Conservation (phyloP, 2,797 vertebrate species). For the Artibeus lituratus region DNA sequence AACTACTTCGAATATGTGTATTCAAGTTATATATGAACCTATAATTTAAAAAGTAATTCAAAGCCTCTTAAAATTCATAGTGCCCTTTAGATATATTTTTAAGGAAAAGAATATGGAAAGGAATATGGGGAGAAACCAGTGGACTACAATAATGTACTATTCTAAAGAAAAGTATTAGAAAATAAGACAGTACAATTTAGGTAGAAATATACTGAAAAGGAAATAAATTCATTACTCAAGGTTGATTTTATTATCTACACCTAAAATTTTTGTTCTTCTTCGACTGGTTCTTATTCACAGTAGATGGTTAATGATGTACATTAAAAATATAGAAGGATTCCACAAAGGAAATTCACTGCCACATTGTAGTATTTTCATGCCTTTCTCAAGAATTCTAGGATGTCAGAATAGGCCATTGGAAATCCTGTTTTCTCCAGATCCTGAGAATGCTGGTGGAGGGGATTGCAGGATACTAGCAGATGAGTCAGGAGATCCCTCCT, state of each 20-base stretch:
- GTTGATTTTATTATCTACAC: background rate
- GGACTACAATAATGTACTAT: background rate
- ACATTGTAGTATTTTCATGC: background rate
- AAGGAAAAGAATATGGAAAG: conserved; percentile 1
- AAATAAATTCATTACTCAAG: conserved; percentile 17
- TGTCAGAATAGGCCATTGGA: background rate
- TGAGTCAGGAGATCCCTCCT: background rate
- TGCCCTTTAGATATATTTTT: background rate
- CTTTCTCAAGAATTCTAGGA: background rate
- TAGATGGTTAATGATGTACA: background rate
- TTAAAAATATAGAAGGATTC: background rate
- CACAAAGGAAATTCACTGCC: background rate
- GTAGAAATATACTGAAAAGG: conserved; percentile 4
- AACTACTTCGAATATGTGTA: background rate
- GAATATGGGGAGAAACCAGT: background rate
- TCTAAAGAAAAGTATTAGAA: conserved; percentile 25
- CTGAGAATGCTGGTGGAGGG: background rate
- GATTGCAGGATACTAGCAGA: background rate
- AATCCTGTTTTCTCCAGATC: background rate
- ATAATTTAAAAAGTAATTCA: background rate
- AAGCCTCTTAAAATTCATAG: background rate
- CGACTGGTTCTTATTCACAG: background rate
- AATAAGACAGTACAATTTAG: background rate
- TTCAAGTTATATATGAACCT: background rate
- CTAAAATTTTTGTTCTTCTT: background rate